These are phyloP conservation scores for Apistogramma diplotaenia DNA, from an alignment of 2,113 vertebrate species.

Conservation along the genomic window DNA sequence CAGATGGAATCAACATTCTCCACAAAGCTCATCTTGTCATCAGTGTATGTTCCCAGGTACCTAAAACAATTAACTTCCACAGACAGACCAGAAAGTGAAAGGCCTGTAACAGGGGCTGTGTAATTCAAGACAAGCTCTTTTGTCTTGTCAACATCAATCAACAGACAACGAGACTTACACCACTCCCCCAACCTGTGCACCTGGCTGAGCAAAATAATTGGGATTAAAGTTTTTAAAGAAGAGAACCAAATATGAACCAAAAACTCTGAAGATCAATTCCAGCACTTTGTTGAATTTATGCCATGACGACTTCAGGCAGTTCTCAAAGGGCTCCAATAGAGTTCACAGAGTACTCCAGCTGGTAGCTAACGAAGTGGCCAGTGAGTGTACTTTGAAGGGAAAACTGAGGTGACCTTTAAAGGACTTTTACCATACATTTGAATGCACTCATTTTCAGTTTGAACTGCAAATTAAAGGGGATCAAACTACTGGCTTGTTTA, in stretches of 20 bases:
- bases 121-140: neutral
- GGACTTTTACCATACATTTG: neutral
- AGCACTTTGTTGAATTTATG: neutral
- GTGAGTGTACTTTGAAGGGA: neutral
- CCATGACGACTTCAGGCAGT: neutral
- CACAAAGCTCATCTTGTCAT: too few relatives aligned
- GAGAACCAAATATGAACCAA: neutral
- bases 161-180: neutral
- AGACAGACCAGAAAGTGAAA: neutral
- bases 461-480: neutral
- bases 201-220: neutral
- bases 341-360: too few relatives aligned
- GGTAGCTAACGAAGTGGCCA: too few relatives aligned
- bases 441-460: neutral
- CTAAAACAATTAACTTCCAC: neutral
- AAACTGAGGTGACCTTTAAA: neutral
- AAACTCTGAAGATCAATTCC: neutral
- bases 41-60: neutral
- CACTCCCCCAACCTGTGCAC: neutral
- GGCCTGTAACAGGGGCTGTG: neutral
- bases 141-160: neutral
- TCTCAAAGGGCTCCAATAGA: too few relatives aligned
- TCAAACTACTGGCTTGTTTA: conserved; percentile 2
- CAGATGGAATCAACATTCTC: too few relatives aligned
- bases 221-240: neutral